Evolutionary conservation across 92 coral and sea anemone species (phyloP), one percentile per base, ranked within the genome.

Genomic region (Porites evermanni): DNA sequence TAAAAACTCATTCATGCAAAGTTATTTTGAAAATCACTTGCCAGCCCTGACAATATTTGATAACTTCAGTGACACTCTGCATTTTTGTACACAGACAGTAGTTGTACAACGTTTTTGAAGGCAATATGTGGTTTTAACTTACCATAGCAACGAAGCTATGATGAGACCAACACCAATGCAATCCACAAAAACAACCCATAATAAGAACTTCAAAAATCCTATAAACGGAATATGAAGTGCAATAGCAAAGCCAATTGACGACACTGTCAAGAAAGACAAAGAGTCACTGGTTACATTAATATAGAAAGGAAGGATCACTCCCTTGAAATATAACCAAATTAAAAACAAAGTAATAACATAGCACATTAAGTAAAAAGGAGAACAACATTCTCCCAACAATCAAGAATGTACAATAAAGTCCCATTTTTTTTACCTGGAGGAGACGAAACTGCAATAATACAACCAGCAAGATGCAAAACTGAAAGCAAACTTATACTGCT

Each of bases 141-240:
- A 95, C 99, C 99, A 97, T 85, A 95, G 79, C 73, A 95, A 74
- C 24, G 97, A 85, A 58, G 98, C 99, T 70, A 97, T 80, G 52
- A 88, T 68, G 51, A 97, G 93, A 54, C 99, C 99, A 91, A 95
- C 91, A 72, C 98, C 99, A 90, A 97, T 95, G 79, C 98, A 97
- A 78, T 97, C 99, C 88, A 97, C 90, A 78, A 97, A 95, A 69
- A 97, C 98, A 52, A 96, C 98, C 99, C 99, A 97, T 61, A 97
- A 76, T 47, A 96, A 93, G 83, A 97, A 95, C 93, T 96, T 94
- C 44, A 97, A 89, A 89, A 97, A 97, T 72, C 97, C 99, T 90
- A 97, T 63, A 87, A 97, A 95, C 73, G 84, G 95, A 10, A 97
- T 94, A 79, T 89, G 91, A 58, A 97, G 87, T n/a, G 94, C 97